Evolutionary conservation across 1,140 invertebrate genomes (phyloP).

Genomic region (Zaprionus davidi): DNA sequence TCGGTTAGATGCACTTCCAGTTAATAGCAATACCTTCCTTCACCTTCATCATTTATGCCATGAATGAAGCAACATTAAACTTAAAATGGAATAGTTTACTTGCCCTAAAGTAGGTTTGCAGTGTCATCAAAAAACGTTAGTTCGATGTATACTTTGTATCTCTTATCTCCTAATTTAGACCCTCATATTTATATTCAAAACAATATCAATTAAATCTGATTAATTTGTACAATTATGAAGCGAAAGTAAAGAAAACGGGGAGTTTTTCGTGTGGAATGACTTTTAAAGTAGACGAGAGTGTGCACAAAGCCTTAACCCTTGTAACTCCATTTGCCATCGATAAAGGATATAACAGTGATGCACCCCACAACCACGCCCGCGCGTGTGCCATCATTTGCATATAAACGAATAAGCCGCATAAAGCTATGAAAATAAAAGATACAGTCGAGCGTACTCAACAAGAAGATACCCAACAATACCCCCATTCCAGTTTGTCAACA

Average conservation of each 20-base stretch:
- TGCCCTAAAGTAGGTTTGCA: no score
- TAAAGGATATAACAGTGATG: slow-evolving; percentile 1
- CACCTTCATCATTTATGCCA: no score
- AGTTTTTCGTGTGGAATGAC: not conserved
- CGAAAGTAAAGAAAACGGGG: not conserved
- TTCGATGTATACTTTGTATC: no score
- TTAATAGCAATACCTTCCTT: not conserved
- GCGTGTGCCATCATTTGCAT: slow-evolving; percentile 6
- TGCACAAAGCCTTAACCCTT: not conserved
- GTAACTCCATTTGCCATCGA: not conserved
- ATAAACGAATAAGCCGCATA: slow-evolving; percentile 8
- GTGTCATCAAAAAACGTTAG: no score
- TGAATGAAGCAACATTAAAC: no score
- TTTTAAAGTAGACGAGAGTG: not conserved
- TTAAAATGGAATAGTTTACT: no score
- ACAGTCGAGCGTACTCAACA: not conserved
- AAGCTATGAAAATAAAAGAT: not conserved
- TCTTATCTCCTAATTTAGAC: not conserved
- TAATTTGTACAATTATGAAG: not conserved
- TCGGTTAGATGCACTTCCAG: not conserved
- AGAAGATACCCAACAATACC: not conserved
- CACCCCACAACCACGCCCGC: not conserved
- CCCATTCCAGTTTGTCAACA: not conserved
- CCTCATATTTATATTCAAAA: not conserved
- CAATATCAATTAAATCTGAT: not conserved